phyloP scores from a whole-genome alignment of 2,888 invertebrate species.

The Cryptops parisi region DNA sequence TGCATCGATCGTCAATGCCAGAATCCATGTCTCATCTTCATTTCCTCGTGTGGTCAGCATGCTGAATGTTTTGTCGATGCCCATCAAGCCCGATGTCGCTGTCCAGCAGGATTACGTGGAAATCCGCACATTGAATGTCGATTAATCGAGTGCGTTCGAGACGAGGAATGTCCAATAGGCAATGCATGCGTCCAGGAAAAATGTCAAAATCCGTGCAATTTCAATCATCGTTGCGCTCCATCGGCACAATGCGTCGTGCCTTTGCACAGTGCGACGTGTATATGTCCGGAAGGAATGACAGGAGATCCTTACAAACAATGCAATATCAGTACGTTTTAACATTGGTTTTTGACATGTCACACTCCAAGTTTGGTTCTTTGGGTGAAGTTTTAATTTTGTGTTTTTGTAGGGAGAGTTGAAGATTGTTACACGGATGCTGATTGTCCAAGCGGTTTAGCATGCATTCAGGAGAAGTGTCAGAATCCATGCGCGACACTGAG shows the following conservation, averaged over 20 bases:
- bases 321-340: conserved; percentile 15
- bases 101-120: conserved; percentile 57
- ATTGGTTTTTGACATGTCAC: too few relatives aligned
- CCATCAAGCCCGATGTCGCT: conserved; percentile 50
- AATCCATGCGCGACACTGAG: conserved; percentile 38
- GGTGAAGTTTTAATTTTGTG: conserved; percentile 1
- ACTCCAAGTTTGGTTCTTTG: too few relatives aligned
- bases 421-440: conserved; percentile 62
- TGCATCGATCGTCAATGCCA: conserved; percentile 46
- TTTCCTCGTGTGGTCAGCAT: conserved; percentile 56
- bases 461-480: conserved; percentile 64
- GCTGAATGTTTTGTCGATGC: conserved; percentile 45
- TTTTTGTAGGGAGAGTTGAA: conserved; percentile 20
- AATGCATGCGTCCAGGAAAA: conserved; percentile 45
- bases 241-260: conserved; percentile 53
- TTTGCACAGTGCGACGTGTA: conserved; percentile 30
- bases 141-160: conserved; percentile 16
- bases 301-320: conserved; percentile 23
- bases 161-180: conserved; percentile 23
- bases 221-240: conserved; percentile 28
- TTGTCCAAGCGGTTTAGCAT: conserved; percentile 63
- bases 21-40: conserved; percentile 58
- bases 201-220: conserved; percentile 51
- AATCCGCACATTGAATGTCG: conserved; percentile 40
- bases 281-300: conserved; percentile 47